Evolutionary conservation across 2,113 vertebrate genomes (phyloP), one percentile per base, ranked within the genome.

Genomic region (Neomonachus schauinslandi): DNA sequence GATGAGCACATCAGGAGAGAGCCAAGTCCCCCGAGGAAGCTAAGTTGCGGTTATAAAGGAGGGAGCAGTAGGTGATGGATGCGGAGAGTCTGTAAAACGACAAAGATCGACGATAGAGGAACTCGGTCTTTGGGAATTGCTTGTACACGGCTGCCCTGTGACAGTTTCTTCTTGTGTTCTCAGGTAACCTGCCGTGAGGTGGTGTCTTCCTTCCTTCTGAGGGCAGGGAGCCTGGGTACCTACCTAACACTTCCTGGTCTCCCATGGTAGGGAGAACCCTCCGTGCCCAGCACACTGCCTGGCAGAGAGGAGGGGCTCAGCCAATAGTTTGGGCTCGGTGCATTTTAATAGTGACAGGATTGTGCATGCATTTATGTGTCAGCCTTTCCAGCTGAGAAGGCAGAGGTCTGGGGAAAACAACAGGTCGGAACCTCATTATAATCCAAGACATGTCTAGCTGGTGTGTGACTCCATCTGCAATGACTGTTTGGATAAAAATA

Each of bases 81-180:
- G 79, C 21, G 0, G 8, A 51, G 21, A 1, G 65, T 7, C 53
- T 2, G 0, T n/a, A 4, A 12, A 53, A 9, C 1, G 4, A 4
- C 7, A 12, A 8, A n/a, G 86, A 5, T 16, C 1, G 1, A 0
- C 15, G 2, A 2, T 15, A 3, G 51, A 26, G 36, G 18, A 22
- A 1, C 0, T 2, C 4, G 26, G 0, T 8, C 77, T 77, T 36
- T 53, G 15, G 59, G 28, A 19, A 26, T 1, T 1, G 61, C 1
- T 1, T 12, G 51, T 1, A 10, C 46, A 0, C 5, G 2, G 61
- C 36, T 3, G 0, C 85, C 46, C 1, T 19, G 57, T 26, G 79
- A 36, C 22, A 0, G 1, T 2, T 61, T 24, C 51, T n/a, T n/a
- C 1, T 2, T 46, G 42, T 31, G 21, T 24, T 46, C 61, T 71